These are phyloP conservation scores for Fragum whitleyi DNA, from an alignment of 2,888 invertebrate genomes.

Conservation along the genomic window DNA sequence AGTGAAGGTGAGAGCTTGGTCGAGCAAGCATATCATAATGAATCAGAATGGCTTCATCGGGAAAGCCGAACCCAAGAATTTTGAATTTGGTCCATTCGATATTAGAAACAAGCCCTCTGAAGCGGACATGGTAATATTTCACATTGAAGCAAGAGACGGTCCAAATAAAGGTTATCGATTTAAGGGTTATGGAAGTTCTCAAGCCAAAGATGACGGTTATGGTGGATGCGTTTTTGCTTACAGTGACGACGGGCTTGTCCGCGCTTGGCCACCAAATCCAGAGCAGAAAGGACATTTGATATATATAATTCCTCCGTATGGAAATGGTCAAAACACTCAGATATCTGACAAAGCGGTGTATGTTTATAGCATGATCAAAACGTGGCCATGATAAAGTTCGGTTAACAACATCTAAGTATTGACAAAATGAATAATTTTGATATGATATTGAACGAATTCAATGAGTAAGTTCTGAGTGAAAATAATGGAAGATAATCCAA, in stretches of 20 bases:
- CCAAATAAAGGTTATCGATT: slow-evolving; percentile 47
- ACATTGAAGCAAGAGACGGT: slow-evolving; percentile 42
- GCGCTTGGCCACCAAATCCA: slow-evolving; percentile 44
- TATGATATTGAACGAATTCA: too few relatives aligned
- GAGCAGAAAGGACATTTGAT: slow-evolving; percentile 28
- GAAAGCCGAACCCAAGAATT: not conserved
- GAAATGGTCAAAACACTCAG: slow-evolving; percentile 41
- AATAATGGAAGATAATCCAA: too few relatives aligned
- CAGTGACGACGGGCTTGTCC: slow-evolving; percentile 27
- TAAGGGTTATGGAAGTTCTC: slow-evolving; percentile 38
- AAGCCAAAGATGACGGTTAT: slow-evolving; percentile 21
- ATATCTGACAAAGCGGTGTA: slow-evolving; percentile 35
- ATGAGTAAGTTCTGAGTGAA: too few relatives aligned
- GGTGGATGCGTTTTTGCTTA: slow-evolving; percentile 50
- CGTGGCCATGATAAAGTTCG: not conserved
- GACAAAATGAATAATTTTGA: too few relatives aligned
- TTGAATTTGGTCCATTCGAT: not conserved
- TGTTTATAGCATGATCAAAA: slow-evolving; percentile 24
- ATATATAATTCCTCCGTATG: slow-evolving; percentile 36
- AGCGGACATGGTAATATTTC: slow-evolving; percentile 33
- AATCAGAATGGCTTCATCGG: not conserved
- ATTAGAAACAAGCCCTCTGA: not conserved
- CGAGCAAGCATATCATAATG: not conserved
- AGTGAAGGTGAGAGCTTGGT: not conserved
- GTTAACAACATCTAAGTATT: too few relatives aligned